These are phyloP conservation scores for Fissipunctia ypsillon DNA, from an alignment of 2,888 invertebrate species.

Conservation along the genomic window DNA sequence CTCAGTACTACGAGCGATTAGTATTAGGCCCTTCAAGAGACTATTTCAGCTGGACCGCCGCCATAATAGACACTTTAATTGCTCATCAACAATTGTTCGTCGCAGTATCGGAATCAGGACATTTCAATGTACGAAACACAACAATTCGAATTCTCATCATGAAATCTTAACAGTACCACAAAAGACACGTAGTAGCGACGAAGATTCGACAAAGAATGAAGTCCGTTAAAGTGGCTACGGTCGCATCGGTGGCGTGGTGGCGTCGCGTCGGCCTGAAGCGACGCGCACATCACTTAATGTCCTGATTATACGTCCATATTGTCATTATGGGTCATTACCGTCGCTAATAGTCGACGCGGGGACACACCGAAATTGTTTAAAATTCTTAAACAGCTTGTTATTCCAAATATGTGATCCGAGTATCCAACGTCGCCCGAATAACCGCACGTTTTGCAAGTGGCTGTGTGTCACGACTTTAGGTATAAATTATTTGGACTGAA, in stretches of 20 bases:
- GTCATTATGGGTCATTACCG: slow-evolving; percentile 87
- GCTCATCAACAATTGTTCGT: not conserved
- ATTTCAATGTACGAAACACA: slow-evolving; percentile 13
- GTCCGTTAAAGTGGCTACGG: slow-evolving; percentile 37
- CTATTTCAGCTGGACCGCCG: not conserved
- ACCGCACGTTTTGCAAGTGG: slow-evolving; percentile 48
- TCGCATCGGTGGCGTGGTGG: slow-evolving; percentile 64
- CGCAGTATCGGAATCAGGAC: not conserved
- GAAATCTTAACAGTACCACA: slow-evolving; percentile 15
- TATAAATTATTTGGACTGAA: slow-evolving; percentile 48
- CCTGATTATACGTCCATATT: slow-evolving; percentile 81
- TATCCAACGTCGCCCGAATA: slow-evolving; percentile 66
- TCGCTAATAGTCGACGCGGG: slow-evolving; percentile 82
- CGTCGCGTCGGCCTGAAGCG: slow-evolving; percentile 63
- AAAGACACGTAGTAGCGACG: slow-evolving; percentile 51
- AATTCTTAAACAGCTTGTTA: slow-evolving; percentile 80
- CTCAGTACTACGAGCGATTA: not conserved
- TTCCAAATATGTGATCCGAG: slow-evolving; percentile 79
- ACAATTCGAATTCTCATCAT: slow-evolving; percentile 24
- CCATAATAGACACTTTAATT: not conserved
- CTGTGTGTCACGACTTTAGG: slow-evolving; percentile 55
- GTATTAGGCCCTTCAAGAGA: not conserved
- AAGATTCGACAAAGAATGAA: slow-evolving; percentile 34
- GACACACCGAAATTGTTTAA: slow-evolving; percentile 81
- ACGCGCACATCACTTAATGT: slow-evolving; percentile 76